These are phyloP conservation scores for Acleris holmiana DNA, from an alignment of 2,888 invertebrate genomes.

Conservation along the genomic window DNA sequence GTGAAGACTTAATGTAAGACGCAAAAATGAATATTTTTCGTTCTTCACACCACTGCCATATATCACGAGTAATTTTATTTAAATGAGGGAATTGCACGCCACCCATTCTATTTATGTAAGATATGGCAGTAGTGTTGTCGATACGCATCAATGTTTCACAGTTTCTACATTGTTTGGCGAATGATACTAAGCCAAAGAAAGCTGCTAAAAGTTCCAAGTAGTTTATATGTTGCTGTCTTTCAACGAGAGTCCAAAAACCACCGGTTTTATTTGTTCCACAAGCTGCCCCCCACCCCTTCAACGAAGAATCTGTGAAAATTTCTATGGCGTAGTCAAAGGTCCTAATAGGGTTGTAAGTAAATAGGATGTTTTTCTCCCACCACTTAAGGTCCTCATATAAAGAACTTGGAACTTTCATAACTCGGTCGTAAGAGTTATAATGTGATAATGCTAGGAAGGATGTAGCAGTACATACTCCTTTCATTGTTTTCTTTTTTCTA, in stretches of 20 bases:
- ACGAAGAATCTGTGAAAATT: constrained; percentile 1
- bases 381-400: constrained; percentile 8
- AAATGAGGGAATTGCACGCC: no score
- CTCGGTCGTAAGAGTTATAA: background rate
- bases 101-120: constrained; percentile 9
- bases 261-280: constrained; percentile 5
- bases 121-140: constrained; percentile 25
- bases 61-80: no score
- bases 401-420: constrained; percentile 6
- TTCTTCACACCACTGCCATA: no score
- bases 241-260: constrained; percentile 8
- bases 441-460: background rate
- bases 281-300: background rate
- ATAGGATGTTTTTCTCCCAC: constrained; percentile 15
- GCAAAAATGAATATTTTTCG: no score
- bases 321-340: background rate
- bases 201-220: no score
- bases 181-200: constrained; percentile 5
- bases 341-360: background rate
- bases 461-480: no score
- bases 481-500: no score
- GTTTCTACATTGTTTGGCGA: constrained; percentile 6
- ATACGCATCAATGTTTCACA: constrained; percentile 19
- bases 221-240: constrained; percentile 10
- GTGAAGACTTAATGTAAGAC: no score